These are phyloP conservation scores for Ictalurus punctatus DNA, from an alignment of 2,113 vertebrate genomes.

Conservation along the genomic window DNA sequence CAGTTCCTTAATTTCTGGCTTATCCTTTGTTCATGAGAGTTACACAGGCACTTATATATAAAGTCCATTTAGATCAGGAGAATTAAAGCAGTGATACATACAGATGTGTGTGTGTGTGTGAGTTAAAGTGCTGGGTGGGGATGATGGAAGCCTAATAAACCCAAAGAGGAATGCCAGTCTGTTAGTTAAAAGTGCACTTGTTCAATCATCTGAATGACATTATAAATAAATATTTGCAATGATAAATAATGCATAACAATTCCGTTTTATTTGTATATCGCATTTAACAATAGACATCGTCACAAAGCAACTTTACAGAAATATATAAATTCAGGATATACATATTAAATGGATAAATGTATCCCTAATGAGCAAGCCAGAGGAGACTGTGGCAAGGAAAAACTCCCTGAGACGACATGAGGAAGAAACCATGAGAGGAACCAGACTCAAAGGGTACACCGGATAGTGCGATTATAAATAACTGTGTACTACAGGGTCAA, in stretches of 20 bases:
- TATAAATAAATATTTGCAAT: background rate
- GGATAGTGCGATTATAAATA: no score
- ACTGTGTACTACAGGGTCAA: no score
- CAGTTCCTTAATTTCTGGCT: background rate
- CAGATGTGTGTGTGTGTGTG: constrained; percentile 1
- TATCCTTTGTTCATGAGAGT: background rate
- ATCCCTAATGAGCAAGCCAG: no score
- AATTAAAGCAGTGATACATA: background rate
- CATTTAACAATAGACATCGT: no score
- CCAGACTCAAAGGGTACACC: no score
- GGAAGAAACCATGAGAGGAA: no score
- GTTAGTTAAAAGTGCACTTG: background rate
- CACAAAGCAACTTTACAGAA: no score
- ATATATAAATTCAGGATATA: no score
- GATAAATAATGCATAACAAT: background rate
- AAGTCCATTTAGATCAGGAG: background rate
- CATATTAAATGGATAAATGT: no score
- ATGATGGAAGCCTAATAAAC: background rate
- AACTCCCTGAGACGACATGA: no score
- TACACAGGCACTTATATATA: background rate
- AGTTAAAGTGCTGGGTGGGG: background rate
- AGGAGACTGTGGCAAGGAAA: no score
- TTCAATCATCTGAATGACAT: background rate
- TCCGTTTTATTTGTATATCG: no score
- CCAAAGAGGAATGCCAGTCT: background rate